Base-by-base conservation (phyloP, 92 coral and sea anemone species). In the Zoanthus solanderi region DNA sequence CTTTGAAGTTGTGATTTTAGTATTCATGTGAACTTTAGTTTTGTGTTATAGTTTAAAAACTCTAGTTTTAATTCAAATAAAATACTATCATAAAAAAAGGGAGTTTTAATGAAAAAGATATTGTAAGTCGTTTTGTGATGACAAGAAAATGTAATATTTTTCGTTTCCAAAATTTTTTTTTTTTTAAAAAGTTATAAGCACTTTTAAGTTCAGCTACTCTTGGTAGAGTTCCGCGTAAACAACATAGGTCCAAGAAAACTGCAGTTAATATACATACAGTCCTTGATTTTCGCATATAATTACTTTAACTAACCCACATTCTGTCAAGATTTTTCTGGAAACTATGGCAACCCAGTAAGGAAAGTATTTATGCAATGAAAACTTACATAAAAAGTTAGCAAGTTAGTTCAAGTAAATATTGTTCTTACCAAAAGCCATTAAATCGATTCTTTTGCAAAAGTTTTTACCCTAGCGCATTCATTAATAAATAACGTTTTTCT, bases 401-500 rank as follows among this genome's bases (percentile, higher is more conserved):
- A 29, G 30, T 23, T 52, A 16, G 28, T 14, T 44, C 30, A 66
- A 28, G 37, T 81, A 18, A 46, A 46, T 30, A 12, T n/a, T 17
- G 17, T 28, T 84, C 17, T 16, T 82, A 52, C 52, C 72, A 81
- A 77, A 87, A 76, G 75, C 84, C 82, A 66, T 77, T 60, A 52
- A 67, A 76, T 66, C 75, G 71, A 32, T 83, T 77, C 81, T 61
- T 68, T 71, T 69, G 66, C 23, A 31, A 71, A 76, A 69, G 30
- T 65, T 82, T 92, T 87, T 73, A 82, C 73, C 82, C 52, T 47
- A 83, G 80, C 42, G 15, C 68, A 30, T 68, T 89, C 88, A 92
- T 89, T 79, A 92, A 92, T 92, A 79, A 90, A 83, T 86, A 58
- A 92, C 28, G 17, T 74, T 56, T 68, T 53, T 50, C 84, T 90